phyloP scores from a whole-genome alignment of 2,888 invertebrate genomes.

The Rhorus exstirpatorius region DNA sequence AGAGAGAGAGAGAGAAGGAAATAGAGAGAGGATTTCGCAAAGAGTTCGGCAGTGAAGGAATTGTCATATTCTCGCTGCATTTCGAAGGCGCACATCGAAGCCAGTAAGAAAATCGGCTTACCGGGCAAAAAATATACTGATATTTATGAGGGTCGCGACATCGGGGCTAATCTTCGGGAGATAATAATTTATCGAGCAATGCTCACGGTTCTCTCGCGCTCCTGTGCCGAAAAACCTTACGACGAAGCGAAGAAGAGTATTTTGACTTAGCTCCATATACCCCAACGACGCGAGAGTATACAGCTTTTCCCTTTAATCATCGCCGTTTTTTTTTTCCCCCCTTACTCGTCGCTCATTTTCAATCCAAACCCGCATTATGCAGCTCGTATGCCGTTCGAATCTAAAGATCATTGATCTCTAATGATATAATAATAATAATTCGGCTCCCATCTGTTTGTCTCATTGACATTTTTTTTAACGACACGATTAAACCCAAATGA shows the following conservation, averaged over 20 bases:
- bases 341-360: slow-evolving; percentile 73
- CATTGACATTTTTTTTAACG: too few species aligned
- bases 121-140: slow-evolving; percentile 84
- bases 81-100: slow-evolving; percentile 82
- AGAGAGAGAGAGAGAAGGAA: slow-evolving; percentile 32
- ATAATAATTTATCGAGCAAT: slow-evolving; percentile 85
- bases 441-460: too few species aligned
- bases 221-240: slow-evolving; percentile 31
- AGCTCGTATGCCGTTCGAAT: slow-evolving; percentile 44
- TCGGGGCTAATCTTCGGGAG: slow-evolving; percentile 85
- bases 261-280: slow-evolving; percentile 64
- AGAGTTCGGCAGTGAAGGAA: slow-evolving; percentile 80
- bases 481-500: too few species aligned
- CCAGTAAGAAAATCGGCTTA: slow-evolving; percentile 85
- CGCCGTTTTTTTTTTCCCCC: slow-evolving; percentile 69
- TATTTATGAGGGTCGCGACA: slow-evolving; percentile 86
- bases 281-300: slow-evolving; percentile 11
- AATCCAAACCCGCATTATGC: slow-evolving; percentile 61
- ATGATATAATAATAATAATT: too few species aligned
- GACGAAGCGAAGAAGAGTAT: slow-evolving; percentile 60
- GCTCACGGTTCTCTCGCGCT: slow-evolving; percentile 51
- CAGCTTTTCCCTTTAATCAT: slow-evolving; percentile 64
- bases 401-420: slow-evolving; percentile 55
- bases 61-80: slow-evolving; percentile 75
- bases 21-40: slow-evolving; percentile 74